A percentile compares a stretch with the other conserved stretches of the same genome.
These are phyloP conservation scores for Epirrita christyi DNA, from an alignment of 2,888 invertebrate species.

Conservation along the genomic window DNA sequence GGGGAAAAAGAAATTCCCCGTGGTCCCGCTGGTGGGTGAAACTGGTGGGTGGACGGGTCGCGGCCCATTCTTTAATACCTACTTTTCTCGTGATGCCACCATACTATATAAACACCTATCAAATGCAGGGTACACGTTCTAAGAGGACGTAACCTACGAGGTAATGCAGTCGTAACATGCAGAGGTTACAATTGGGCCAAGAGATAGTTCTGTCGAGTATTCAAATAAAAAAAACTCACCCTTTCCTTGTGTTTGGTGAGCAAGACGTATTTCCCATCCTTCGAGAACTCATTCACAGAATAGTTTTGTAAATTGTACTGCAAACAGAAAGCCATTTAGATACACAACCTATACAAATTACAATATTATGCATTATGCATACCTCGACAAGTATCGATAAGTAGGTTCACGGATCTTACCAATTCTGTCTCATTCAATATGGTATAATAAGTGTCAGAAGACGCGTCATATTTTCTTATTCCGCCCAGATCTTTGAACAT, in stretches of 20 bases:
- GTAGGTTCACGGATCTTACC: constrained; percentile 58
- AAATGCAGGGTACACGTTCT: no score
- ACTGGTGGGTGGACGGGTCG: no score
- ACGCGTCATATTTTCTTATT: constrained; percentile 63
- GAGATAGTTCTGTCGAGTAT: no score
- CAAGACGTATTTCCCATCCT: constrained; percentile 64
- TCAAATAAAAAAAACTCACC: constrained; percentile 54
- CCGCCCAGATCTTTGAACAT: constrained; percentile 62
- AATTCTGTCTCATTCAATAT: constrained; percentile 60
- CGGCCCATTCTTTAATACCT: no score
- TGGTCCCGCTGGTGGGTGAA: no score
- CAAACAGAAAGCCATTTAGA: constrained; percentile 35
- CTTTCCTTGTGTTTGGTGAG: constrained; percentile 57
- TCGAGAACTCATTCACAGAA: constrained; percentile 60
- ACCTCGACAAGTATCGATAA: no score
- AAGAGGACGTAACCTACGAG: no score
- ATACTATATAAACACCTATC: no score
- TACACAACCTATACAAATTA: constrained; percentile 10
- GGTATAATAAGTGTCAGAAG: constrained; percentile 45
- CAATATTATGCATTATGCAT: constrained; percentile 18
- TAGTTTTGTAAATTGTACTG: constrained; percentile 63
- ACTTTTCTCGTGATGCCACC: no score
- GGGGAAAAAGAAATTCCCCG: no score
- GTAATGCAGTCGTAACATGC: neutral
- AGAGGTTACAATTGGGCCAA: no score